Percentiles rank a stretch among this genome's conserved stretches.
Conservation (phyloP, 2,113 vertebrate species). For the Cygnus atratus region DNA sequence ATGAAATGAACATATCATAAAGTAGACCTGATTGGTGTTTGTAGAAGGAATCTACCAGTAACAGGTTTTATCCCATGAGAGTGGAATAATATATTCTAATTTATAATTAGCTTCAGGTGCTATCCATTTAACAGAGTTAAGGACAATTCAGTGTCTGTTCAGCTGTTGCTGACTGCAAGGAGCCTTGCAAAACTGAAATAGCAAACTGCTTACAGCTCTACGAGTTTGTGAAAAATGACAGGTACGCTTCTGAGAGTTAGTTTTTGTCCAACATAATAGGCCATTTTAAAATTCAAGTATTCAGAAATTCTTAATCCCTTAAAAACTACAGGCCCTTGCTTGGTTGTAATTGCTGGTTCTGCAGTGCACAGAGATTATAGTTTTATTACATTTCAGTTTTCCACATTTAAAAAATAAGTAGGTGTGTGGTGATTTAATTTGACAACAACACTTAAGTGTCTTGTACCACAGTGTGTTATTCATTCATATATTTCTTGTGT, state of each 20-base stretch:
- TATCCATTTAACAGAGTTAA: neutral
- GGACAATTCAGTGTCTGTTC: neutral
- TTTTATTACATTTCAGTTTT: conserved; percentile 11
- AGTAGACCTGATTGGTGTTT: conserved; percentile 56
- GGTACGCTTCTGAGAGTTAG: neutral
- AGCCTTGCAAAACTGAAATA: neutral
- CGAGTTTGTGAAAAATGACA: neutral
- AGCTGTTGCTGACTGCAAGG: neutral
- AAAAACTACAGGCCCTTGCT: neutral
- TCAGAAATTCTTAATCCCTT: neutral
- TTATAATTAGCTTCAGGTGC: neutral
- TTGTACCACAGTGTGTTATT: neutral
- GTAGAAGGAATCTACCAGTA: conserved; percentile 64
- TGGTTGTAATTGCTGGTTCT: neutral
- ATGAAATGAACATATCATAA: conserved; percentile 83
- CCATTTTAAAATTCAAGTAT: neutral
- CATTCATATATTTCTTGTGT: neutral
- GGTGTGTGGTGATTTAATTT: neutral
- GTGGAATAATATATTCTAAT: neutral
- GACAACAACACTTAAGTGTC: neutral
- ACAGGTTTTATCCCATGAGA: neutral
- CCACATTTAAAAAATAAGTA: neutral
- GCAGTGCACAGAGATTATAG: neutral
- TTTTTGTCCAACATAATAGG: neutral
- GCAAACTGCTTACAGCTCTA: neutral